Base-by-base conservation (phyloP, 2,797 vertebrate genomes). In the Austrolebias charrua region DNA sequence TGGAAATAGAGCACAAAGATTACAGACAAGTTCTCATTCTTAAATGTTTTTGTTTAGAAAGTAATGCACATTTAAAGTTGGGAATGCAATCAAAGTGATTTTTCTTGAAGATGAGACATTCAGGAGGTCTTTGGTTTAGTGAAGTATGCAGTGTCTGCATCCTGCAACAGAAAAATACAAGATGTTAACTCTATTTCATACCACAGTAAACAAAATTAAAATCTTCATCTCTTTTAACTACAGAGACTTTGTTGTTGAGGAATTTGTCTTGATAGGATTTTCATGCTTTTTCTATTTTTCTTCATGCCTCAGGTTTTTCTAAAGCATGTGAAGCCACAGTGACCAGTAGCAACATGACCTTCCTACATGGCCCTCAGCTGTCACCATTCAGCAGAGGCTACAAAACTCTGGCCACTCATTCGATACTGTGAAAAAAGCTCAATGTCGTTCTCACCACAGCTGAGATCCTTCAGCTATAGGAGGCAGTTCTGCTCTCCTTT, bases 111-210 rank as follows among this genome's bases (percentile, higher is more conserved):
- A 19, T 29, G 55, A 60, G 49, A 43, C 20, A 55, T 71, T 92
- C 75, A 92, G 66, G 73, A 73, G 31, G 67, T 79, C 80, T 93
- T 93, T 38, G 76, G 82, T 80, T 95, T 96, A 29, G 81, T 94
- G 82, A 94, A 95, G 48, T 95, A 96, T 20, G 92, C 89, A 14
- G 82, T 76, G 82, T 98, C 96, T 24, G 94, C 94, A 50, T 98
- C 95, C 96, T 98, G 80, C 12, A 85, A 89, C 58, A 85, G 56
- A 68, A 85, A 24, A 84, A 83, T 6, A 0, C 0, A 0, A 15
- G 7, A 3, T 28, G 44, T 84, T 52, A 79, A 45, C 9, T 10
- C 24, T 35, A 18, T 31, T 31, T 56, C 55, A 15, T 4, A 61
- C 4, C 28, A n/a, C 7, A 8, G 19, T 35, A 28, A 61, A 59